Evolutionary conservation across 1,140 invertebrate species (phyloP).

Genomic region (Drosophila rufa): DNA sequence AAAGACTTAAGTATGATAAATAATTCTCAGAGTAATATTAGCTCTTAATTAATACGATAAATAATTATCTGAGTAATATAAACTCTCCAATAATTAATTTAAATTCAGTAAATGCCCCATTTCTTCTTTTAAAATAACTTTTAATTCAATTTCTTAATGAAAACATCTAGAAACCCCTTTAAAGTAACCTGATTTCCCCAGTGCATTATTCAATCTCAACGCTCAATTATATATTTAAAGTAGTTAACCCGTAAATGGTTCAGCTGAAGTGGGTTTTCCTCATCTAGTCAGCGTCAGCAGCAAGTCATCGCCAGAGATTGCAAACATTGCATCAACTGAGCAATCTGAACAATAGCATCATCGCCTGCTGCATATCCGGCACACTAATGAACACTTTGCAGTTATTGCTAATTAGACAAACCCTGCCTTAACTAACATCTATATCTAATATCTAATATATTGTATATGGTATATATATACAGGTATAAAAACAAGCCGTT

Average conservation of each 20-base stretch:
- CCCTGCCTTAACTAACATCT: conserved; percentile 26
- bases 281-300: conserved; percentile 27
- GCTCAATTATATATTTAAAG: conserved; percentile 10
- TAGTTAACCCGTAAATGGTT: conserved; percentile 17
- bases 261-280: conserved; percentile 36
- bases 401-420: conserved; percentile 74
- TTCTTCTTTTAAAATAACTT: not conserved
- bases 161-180: no score
- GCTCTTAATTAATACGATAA: no score
- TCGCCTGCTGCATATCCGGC: conserved; percentile 73
- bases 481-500: conserved; percentile 14
- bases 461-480: not conserved
- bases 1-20: no score
- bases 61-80: not conserved
- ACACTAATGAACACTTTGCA: conserved; percentile 75
- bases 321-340: conserved; percentile 36
- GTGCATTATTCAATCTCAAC: not conserved
- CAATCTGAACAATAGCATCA: conserved; percentile 72
- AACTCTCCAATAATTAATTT: not conserved
- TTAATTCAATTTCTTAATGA: not conserved
- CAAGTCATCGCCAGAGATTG: conserved; percentile 53
- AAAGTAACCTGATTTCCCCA: not conserved
- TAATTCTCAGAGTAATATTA: no score
- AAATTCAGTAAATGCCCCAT: not conserved
- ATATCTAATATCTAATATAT: not conserved